Evolutionary conservation across 2,797 vertebrate genomes (phyloP), one percentile per base, ranked within the genome.

Genomic region (Emys orbicularis): DNA sequence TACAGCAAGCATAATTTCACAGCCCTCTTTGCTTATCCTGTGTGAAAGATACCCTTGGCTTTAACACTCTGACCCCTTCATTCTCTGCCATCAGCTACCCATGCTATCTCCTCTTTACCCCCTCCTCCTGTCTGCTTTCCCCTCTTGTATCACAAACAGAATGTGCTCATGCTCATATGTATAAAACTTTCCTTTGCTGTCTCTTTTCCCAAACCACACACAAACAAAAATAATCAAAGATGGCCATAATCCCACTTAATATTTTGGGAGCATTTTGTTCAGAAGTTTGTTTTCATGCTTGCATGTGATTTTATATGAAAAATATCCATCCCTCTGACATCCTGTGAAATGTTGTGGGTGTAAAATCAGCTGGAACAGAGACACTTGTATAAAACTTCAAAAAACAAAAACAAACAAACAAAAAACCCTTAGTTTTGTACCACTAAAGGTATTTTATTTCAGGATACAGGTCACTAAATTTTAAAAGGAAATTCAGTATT

Each of bases 71-170:
- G 15, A 65, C 8, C 31, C 8, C 61, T 65, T 65, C 29, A 34
- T 61, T 65, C 49, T 1, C 0, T 5, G 5, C 57, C 95, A 11
- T 1, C 88, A 53, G 37, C 84, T 93, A 82, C 34, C 31, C 31
- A 72, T 0, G 0, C 74, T 76, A 72, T 50, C 72, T 93, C 72
- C 86, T 94, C 1, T 91, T 94, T 95, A 87, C 54, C 85, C 15
- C 79, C 85, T 41, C 52, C 21, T 56, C 47, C 56, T 90, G 56
- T 57, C 25, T 57, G 11, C 56, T 57, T 57, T 57, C 11, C 25
- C 56, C 56, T 92, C 91, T 91, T 86, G 52, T 90, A 72, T 95
- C 80, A 50, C 92, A 74, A 65, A 41, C 54, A 92, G 87, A 93
- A 94, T 79, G 87, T 52, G 12, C n/a, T 84, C 83, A 72, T 7